Evolutionary conservation across 2,113 vertebrate species (phyloP), one percentile per base, ranked within the genome.

Genomic region (Catharus minimus): DNA sequence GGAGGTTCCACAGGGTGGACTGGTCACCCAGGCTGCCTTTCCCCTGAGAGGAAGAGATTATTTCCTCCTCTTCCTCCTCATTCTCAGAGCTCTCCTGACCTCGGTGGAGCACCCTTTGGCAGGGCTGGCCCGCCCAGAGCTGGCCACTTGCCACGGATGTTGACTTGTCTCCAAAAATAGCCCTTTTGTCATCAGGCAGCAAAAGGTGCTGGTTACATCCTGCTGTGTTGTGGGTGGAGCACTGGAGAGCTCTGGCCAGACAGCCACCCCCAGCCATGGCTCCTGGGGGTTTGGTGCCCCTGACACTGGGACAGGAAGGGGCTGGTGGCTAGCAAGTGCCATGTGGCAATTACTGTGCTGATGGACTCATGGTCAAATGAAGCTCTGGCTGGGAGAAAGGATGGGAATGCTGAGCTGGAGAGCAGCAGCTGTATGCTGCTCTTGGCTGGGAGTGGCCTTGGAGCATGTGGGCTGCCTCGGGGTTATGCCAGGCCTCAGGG

Each of bases 161-260:
- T 94, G 78, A 61, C 77, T 60, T 72, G 58, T 73, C 68, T 79
- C 87, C 84, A 57, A 65, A 94, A 93, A 80, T 85, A 92, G 90
- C 47, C 28, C 86, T 77, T 89, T 93, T 95, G 90, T 86, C 68
- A 91, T 73, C 58, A 71, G 77, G 57, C 78, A 89, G 65, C 56
- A 41, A 66, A 80, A 86, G 0, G 0, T 72, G 68, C 86, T 90
- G 1, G 6, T 52, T n/a, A 2, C 7, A 5, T 60, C 71, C 89
- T 1, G 1, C 0, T 0, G 58, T 2, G 13, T 24, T 2, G 2
- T 39, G 57, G 81, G 23, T 9, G 5, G 39, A 38, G 77, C 0
- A 1, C 46, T 7, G 4, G 10, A 0, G 3, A 41, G 27, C 50
- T 79, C 49, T 82, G 80, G 21, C 26, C 46, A 16, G 33, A 5